Evolutionary conservation across 2,113 vertebrate species (phyloP), one percentile per base, ranked within the genome.

Genomic region (Otis tarda): DNA sequence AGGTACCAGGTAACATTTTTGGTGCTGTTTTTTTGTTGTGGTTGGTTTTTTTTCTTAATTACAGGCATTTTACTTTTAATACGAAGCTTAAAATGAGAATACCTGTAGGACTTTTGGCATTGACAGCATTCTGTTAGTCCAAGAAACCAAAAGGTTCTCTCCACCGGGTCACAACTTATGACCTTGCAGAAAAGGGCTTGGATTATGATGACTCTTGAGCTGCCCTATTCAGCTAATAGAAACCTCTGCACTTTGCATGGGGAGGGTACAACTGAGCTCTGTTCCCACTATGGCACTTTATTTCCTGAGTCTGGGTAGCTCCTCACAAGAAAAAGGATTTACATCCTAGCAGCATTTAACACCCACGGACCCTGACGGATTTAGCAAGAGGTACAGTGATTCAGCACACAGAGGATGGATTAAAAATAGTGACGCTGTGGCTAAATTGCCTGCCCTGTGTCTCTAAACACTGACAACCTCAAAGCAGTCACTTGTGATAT

Each of bases 341-440:
- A 89, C 84, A 96, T 86, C 50, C 71, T 89, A 81, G 76, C 92
- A 91, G 89, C 70, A 71, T 87, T 95, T 85, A 93, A 97, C 96
- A 97, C 97, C 97, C 96, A 94, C 83, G 1, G 93, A 83, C 93
- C n/a, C 81, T 84, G 93, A 94, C 85, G 79, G 93, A 97, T 96
- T 97, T 97, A 98, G 97, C 95, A 94, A 79, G 94, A 94, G 87
- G 80, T 93, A 81, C 64, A 57, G 79, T 97, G 97, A 98, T 96
- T 97, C 98, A 97, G 97, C 94, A 97, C 86, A 61, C 9, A 85
- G 87, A 91, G 65, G 94, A 95, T 87, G 73, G 95, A 95, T 97
- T 97, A 97, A 97, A 97, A 97, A 97, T 97, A 97, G 97, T 92
- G 83, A 79, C 30, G 12, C 75, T 63, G 90, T 71, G 39, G 82